Percentiles rank a stretch among this genome's conserved stretches.
Evolutionary conservation across 2,113 vertebrate species (phyloP).

Genomic region (Heterotilapia buettikoferi): DNA sequence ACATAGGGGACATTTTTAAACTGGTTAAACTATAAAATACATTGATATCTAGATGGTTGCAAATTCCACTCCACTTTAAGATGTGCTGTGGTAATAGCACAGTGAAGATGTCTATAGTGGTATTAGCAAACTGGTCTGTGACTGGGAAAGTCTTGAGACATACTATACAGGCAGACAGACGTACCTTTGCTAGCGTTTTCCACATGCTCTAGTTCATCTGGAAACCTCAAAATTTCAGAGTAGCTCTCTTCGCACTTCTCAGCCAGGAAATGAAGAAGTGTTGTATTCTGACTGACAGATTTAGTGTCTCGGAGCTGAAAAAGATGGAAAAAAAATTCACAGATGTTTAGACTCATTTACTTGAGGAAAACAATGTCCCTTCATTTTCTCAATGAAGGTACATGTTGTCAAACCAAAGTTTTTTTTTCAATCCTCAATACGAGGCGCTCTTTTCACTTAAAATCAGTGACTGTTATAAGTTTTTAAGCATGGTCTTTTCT

Average conservation of each 20-base stretch:
- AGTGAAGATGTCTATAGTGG: neutral
- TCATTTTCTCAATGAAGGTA: neutral
- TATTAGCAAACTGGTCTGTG: neutral
- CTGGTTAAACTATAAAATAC: neutral
- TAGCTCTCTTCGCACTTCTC: conserved; percentile 86
- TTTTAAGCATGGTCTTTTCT: neutral
- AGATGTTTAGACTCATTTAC: neutral
- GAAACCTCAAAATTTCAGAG: conserved; percentile 84
- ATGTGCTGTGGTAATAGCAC: neutral
- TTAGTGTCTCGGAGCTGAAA: conserved; percentile 92
- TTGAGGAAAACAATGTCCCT: neutral
- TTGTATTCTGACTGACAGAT: conserved; percentile 86
- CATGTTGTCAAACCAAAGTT: neutral
- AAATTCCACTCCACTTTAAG: neutral
- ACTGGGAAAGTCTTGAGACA: neutral
- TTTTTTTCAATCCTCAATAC: neutral
- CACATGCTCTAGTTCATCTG: conserved; percentile 88
- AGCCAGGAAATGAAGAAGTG: conserved; percentile 89
- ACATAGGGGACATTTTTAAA: neutral
- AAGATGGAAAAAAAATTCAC: neutral
- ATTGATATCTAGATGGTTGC: neutral
- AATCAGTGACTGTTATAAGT: neutral
- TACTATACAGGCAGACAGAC: neutral
- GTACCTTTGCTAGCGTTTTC: conserved; percentile 95
- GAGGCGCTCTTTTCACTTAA: neutral